Conservation (phyloP, 2,797 vertebrate species). For the Anas georgica region DNA sequence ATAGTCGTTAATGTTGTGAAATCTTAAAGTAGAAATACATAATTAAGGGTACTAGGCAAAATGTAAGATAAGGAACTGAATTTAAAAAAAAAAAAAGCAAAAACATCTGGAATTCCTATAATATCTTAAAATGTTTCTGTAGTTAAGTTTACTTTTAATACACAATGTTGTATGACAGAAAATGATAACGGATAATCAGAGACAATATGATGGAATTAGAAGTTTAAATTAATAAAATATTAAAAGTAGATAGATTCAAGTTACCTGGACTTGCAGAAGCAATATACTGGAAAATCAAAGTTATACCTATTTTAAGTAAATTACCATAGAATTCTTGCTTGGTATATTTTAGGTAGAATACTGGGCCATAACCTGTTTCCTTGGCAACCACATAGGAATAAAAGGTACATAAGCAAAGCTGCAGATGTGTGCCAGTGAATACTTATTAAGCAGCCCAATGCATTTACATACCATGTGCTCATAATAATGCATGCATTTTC, state of each 20-base stretch:
- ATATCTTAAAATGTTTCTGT: background rate
- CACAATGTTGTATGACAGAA: background rate
- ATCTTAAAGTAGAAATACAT: background rate
- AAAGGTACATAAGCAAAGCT: slow-evolving; percentile 69
- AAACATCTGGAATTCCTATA: background rate
- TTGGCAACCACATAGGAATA: slow-evolving; percentile 70
- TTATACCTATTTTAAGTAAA: slow-evolving; percentile 18
- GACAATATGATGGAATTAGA: background rate
- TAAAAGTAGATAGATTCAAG: background rate
- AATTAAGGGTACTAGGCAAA: background rate
- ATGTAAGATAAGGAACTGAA: background rate
- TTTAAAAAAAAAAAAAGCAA: background rate
- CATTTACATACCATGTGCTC: slow-evolving; percentile 63
- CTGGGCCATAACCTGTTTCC: slow-evolving; percentile 63
- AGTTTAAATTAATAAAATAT: background rate
- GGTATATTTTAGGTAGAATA: slow-evolving; percentile 52
- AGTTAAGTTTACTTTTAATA: background rate
- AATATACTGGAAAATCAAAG: background rate
- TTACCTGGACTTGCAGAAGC: background rate
- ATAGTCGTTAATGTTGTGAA: background rate
- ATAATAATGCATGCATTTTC: slow-evolving; percentile 45
- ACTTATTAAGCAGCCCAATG: slow-evolving; percentile 57
- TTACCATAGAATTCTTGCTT: slow-evolving; percentile 7
- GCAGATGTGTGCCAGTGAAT: slow-evolving; percentile 68
- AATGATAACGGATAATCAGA: background rate